These are phyloP conservation scores for Selene dorsalis DNA, from an alignment of 2,797 vertebrate genomes.

Conservation along the genomic window DNA sequence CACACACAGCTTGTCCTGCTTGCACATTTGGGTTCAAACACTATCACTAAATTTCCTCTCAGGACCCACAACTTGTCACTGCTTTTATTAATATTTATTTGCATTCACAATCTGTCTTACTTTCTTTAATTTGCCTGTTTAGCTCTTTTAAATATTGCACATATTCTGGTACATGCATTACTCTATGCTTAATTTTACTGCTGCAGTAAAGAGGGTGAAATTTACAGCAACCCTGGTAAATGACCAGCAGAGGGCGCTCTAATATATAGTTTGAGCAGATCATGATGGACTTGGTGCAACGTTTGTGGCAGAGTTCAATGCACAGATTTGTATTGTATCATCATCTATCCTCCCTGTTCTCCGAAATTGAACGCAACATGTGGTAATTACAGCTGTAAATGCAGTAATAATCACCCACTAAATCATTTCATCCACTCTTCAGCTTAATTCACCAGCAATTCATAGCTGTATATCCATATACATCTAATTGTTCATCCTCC, in stretches of 20 bases:
- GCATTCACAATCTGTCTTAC: background rate
- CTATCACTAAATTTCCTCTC: background rate
- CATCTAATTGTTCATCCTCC: constrained; percentile 3
- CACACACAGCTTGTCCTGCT: constrained; percentile 29
- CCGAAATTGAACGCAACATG: background rate
- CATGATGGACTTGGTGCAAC: background rate
- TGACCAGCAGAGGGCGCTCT: constrained; percentile 69
- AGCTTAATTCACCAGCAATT: constrained; percentile 43
- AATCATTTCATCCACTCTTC: constrained; percentile 18
- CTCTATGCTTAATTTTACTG: background rate
- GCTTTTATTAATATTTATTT: background rate
- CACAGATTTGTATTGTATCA: constrained; percentile 2
- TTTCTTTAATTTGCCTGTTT: background rate
- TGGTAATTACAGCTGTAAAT: constrained; percentile 16
- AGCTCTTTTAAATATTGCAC: background rate
- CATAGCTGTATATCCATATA: no score
- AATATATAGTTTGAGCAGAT: constrained; percentile 41
- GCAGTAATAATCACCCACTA: background rate
- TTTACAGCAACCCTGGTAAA: background rate
- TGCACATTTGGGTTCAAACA: constrained; percentile 7
- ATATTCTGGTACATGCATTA: no score
- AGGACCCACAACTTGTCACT: background rate
- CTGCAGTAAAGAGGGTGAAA: background rate
- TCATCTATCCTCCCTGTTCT: background rate
- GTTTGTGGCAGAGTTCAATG: background rate